Conservation (phyloP, 2,113 vertebrate species). For the Ptyas mucosa region DNA sequence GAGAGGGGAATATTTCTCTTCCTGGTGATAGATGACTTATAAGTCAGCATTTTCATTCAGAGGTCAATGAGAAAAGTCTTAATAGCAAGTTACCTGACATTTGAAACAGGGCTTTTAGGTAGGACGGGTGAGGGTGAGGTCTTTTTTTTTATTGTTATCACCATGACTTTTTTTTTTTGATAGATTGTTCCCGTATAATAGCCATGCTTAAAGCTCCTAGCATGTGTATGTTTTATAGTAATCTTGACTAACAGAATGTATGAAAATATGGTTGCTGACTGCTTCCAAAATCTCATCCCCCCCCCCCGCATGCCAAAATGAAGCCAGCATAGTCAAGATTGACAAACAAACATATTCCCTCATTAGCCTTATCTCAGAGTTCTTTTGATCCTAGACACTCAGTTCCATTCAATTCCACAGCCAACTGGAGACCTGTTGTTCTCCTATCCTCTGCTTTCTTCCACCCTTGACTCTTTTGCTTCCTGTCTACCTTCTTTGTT, state of each 20-base stretch:
- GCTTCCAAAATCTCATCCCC: neutral
- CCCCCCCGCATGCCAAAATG: neutral
- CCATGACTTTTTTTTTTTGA: neutral
- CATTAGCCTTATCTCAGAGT: neutral
- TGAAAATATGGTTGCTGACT: neutral
- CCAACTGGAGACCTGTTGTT: neutral
- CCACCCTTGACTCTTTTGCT: neutral
- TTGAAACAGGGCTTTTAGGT: neutral
- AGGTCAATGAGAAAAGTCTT: neutral
- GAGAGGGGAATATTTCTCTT: neutral
- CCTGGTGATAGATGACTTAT: too few relatives aligned
- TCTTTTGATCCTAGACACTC: neutral
- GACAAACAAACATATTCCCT: neutral
- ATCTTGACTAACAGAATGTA: neutral
- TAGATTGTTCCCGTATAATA: neutral
- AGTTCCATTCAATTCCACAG: neutral
- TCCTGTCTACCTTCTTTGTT: neutral
- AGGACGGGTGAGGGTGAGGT: accelerated
- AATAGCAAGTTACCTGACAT: neutral
- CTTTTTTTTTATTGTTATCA: neutral
- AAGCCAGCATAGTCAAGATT: neutral
- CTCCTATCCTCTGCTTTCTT: neutral
- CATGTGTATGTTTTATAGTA: neutral
- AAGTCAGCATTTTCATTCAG: neutral
- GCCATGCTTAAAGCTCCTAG: neutral